phyloP scores from a whole-genome alignment of 1,140 invertebrate genomes.

The Maconellicoccus hirsutus region DNA sequence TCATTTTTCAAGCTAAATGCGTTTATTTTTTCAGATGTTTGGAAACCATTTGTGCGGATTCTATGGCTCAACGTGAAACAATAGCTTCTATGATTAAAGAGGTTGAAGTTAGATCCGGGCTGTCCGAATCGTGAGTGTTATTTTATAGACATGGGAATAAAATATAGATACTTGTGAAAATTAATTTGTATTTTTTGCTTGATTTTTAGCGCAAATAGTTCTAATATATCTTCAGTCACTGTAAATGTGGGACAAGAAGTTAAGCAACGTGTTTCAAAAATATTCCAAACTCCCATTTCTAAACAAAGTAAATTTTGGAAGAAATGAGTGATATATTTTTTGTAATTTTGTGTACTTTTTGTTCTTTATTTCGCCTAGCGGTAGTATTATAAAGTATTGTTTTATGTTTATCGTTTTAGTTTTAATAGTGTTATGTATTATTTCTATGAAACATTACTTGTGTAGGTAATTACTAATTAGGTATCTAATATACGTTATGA shows the following conservation, averaged over 20 bases:
- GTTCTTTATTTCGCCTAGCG: background rate
- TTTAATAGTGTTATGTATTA: too few relatives aligned
- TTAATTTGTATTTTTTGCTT: conserved; percentile 11
- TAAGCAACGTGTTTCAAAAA: conserved; percentile 1
- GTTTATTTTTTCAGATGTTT: conserved; percentile 1
- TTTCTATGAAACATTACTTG: too few relatives aligned
- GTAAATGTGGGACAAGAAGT: conserved; percentile 3
- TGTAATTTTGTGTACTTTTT: background rate
- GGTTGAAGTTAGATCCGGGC: background rate
- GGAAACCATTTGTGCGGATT: background rate
- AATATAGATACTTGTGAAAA: background rate
- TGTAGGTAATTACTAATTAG: too few relatives aligned
- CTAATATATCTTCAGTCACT: background rate
- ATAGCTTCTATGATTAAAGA: background rate
- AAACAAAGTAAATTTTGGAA: conserved; percentile 17
- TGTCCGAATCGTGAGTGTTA: background rate
- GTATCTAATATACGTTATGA: too few relatives aligned
- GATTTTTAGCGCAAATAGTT: background rate
- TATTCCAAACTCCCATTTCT: conserved; percentile 7
- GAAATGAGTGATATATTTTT: background rate
- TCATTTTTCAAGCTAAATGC: background rate
- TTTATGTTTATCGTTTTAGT: background rate
- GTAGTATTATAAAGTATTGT: background rate
- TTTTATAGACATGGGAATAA: background rate
- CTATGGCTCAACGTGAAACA: conserved; percentile 4